Evolutionary conservation across 2,113 vertebrate species (phyloP), one percentile per base, ranked within the genome.

Genomic region (Bubo bubo): DNA sequence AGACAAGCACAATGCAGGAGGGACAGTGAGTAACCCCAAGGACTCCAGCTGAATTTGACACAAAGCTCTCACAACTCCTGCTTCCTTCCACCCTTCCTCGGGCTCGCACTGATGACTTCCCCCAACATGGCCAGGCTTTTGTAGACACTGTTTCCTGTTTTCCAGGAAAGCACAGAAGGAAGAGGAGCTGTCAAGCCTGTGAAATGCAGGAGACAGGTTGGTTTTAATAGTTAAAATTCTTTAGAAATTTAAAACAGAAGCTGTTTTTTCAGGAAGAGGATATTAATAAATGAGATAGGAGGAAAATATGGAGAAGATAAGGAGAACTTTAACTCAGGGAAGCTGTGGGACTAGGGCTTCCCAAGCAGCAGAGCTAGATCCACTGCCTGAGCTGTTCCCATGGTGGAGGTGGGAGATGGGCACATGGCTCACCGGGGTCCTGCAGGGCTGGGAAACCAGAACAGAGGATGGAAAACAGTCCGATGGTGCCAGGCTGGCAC

Each of bases 321-420:
- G 37, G 30, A 79, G 52, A 89, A 76, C 14, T 62, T 70, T 39
- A 85, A 35, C 50, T 49, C 35, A 7, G 43, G 30, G 19, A 14
- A 84, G 50, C 35, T 52, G 32, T 43, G 39, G 59, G 49, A 74
- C 47, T 39, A 13, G 22, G 30, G 5, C 47, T 94, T 53, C 41
- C 28, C 1, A 1, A 60, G 47, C 23, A 93, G 60, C 50, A 62
- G 37, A 24, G 14, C 8, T 14, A 55, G 28, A 75, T 20, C 62
- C 49, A 18, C 17, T 8, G 13, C 43, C 23, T 4, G 3, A 20
- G 39, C 55, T 66, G 45, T 2, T 87, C 50, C 64, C 2, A 0
- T 1, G 1, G 50, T 1, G 1, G 53, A 41, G 13, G 15, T 27
- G 26, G 73, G 41, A 94, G n/a, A 89, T 0, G 1, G 47, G 27